Evolutionary conservation across 2,113 vertebrate genomes (phyloP).

Genomic region (Chaetodon auriga): DNA sequence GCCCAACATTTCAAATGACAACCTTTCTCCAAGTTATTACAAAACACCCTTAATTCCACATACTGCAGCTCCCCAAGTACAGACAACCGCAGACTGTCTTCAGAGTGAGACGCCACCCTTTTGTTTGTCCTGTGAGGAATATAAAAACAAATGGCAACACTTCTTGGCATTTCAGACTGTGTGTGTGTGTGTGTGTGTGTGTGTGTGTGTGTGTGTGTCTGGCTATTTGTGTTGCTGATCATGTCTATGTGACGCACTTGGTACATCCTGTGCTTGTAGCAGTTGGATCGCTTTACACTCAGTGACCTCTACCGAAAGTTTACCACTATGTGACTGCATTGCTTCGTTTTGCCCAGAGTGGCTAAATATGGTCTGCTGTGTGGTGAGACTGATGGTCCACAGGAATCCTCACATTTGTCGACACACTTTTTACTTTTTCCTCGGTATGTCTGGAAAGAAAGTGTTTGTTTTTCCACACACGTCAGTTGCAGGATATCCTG

Average conservation of each 20-base stretch:
- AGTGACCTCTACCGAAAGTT: conserved; percentile 18
- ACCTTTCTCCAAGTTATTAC: background rate
- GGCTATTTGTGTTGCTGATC: conserved; percentile 35
- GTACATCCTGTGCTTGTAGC: conserved; percentile 55
- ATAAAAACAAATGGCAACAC: conserved; percentile 37
- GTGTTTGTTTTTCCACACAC: conserved; percentile 14
- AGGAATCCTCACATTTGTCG: background rate
- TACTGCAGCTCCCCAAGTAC: conserved; percentile 10
- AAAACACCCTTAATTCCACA: conserved; percentile 6
- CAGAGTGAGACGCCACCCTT: background rate
- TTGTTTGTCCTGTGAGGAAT: conserved; percentile 42
- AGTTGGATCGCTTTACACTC: conserved; percentile 37
- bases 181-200: too few species aligned
- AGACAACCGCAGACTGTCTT: conserved; percentile 47
- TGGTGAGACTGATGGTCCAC: conserved; percentile 10
- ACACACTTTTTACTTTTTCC: background rate
- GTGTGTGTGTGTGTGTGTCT: conserved; percentile 8
- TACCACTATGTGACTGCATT: background rate
- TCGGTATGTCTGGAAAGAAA: background rate
- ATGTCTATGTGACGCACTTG: conserved; percentile 44
- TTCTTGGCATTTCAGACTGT: conserved; percentile 30
- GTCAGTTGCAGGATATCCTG: conserved; percentile 19
- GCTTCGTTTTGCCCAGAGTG: background rate
- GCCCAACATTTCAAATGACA: conserved; percentile 20
- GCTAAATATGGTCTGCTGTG: conserved; percentile 8